Evolutionary conservation across 2,888 invertebrate species (phyloP).

Genomic region (Cetonia aurata): DNA sequence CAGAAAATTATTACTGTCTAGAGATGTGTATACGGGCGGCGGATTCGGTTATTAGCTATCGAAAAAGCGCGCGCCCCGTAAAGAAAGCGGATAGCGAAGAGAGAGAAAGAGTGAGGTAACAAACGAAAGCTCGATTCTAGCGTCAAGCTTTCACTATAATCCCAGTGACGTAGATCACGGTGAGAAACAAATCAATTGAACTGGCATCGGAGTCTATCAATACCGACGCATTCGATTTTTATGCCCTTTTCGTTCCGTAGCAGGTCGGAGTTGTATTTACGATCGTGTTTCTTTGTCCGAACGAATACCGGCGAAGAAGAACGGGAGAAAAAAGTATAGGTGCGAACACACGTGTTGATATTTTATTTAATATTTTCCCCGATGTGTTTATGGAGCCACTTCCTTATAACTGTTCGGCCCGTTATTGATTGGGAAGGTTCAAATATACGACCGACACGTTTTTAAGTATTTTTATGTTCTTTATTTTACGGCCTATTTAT

Average conservation of each 20-base stretch:
- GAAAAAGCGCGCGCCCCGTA: slow-evolving; percentile 8
- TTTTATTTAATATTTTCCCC: slow-evolving; percentile 37
- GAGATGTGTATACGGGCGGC: slow-evolving; percentile 8
- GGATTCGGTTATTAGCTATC: slow-evolving; percentile 7
- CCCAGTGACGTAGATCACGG: slow-evolving; percentile 6
- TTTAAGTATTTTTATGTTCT: slow-evolving; percentile 26
- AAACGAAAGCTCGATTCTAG: background rate
- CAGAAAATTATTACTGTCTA: slow-evolving; percentile 9
- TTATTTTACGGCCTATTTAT: slow-evolving; percentile 30
- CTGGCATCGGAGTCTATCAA: slow-evolving; percentile 13
- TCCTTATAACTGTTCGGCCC: slow-evolving; percentile 33
- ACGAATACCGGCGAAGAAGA: slow-evolving; percentile 13
- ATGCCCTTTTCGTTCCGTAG: slow-evolving; percentile 25
- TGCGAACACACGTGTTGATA: slow-evolving; percentile 39
- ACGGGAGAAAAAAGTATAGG: slow-evolving; percentile 21
- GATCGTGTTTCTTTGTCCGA: slow-evolving; percentile 39
- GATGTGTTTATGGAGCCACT: slow-evolving; percentile 36
- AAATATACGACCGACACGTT: slow-evolving; percentile 23
- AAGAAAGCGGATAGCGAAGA: background rate
- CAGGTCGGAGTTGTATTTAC: slow-evolving; percentile 33
- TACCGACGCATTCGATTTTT: slow-evolving; percentile 34
- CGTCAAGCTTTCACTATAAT: slow-evolving; percentile 30
- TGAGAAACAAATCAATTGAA: slow-evolving; percentile 35
- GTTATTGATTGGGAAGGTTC: slow-evolving; percentile 33
- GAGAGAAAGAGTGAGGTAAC: background rate